Base-by-base conservation (phyloP, 2,888 invertebrate genomes). In the Vanessa cardui region DNA sequence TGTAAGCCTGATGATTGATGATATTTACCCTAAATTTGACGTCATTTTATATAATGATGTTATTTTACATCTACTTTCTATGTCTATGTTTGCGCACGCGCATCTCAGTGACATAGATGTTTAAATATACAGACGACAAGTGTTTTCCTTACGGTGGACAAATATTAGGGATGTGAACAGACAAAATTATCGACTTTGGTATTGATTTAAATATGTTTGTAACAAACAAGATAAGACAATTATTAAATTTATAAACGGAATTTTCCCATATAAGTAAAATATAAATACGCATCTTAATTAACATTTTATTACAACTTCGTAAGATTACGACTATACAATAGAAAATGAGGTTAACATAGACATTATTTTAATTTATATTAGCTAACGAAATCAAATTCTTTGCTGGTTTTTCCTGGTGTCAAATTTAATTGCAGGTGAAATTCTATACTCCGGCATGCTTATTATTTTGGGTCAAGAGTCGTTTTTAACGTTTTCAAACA, bases 361-460 rank as follows among this genome's bases (percentile, higher is more conserved):
- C 56, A 59, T 62, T 66, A 64, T 58, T 15, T 8, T 8, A 66
- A 61, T 61, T 46, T 64, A 54, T 46, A 31, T 46, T 49, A 61
- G 20, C 26, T 33, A 44, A 49, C 47, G 31, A 54, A 52, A 52
- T 64, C 56, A 33, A 50, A 50, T 52, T 54, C 26, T 62, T 56
- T 5, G 31, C 52, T 33, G 52, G 52, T 59, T 64, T 56, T 68
- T 65, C 68, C 52, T 39, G 64, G 61, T 52, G 50, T 39, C 59
- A 16, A 65, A 68, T 65, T 69, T 66, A 68, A 71, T 71, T 71
- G 71, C 16, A 62, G 61, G 66, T 68, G 71, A 71, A 71, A 71
- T 68, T 68, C 60, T 49, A 46, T 16, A 45, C 18, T 62, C 52
- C 47, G 56, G 58, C 52, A 56, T 54, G 52, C 60, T 50, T 56